Percentiles rank a stretch among this genome's conserved stretches.
Evolutionary conservation across 2,888 invertebrate species (phyloP).

Genomic region (Eristalis intricaria): DNA sequence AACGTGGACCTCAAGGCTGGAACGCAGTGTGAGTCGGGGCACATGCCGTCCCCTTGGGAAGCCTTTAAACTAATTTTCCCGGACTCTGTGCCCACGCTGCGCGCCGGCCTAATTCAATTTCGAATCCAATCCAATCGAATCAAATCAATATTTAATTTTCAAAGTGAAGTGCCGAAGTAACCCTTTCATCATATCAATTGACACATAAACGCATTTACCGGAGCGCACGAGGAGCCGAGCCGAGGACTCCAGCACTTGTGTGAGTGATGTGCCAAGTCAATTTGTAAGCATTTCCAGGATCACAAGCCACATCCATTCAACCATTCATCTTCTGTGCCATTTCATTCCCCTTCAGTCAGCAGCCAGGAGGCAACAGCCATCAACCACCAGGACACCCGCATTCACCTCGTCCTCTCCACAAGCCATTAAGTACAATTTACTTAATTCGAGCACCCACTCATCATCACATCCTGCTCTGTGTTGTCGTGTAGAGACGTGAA

Average conservation of each 20-base stretch:
- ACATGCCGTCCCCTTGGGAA: conserved; percentile 34
- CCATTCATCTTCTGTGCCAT: conserved; percentile 46
- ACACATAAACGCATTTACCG: conserved; percentile 45
- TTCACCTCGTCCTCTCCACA: conserved; percentile 2
- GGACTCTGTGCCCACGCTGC: background rate
- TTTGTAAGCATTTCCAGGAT: conserved; percentile 53
- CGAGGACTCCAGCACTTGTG: background rate
- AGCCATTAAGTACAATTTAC: conserved; percentile 69
- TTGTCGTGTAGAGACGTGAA: conserved; percentile 27
- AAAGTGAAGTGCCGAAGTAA: conserved; percentile 45
- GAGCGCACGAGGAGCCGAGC: background rate
- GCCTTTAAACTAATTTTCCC: background rate
- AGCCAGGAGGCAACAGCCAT: no score
- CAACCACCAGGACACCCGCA: background rate
- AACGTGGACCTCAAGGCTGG: conserved; percentile 14
- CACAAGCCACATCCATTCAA: conserved; percentile 46
- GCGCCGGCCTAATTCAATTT: background rate
- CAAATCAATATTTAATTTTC: conserved; percentile 46
- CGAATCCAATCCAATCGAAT: conserved; percentile 31
- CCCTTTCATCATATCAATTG: conserved; percentile 56
- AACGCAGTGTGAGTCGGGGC: background rate
- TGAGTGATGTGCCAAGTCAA: conserved; percentile 23
- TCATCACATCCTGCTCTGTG: conserved; percentile 42
- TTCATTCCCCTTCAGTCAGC: background rate
- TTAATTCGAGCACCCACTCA: conserved; percentile 65